These are phyloP conservation scores for Leucophora obtusa DNA, from an alignment of 2,888 invertebrate species.

Conservation along the genomic window DNA sequence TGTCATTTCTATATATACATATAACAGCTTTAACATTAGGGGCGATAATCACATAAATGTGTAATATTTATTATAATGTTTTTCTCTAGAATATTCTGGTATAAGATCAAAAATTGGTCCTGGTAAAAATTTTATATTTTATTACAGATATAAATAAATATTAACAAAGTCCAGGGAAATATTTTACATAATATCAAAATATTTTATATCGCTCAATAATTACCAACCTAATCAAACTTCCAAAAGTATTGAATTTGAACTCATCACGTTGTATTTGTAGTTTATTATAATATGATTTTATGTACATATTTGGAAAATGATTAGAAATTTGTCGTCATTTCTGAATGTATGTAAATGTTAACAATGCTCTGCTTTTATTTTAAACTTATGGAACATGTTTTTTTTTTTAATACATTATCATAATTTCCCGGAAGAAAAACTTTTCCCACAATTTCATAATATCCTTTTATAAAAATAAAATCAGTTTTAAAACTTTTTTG, in stretches of 20 bases:
- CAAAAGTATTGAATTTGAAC: not conserved
- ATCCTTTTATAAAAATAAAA: not conserved
- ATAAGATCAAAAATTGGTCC: too few species aligned
- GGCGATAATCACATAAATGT: not conserved
- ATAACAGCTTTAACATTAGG: not conserved
- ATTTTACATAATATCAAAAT: too few species aligned
- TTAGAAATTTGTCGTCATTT: not conserved
- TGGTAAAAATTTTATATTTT: too few species aligned
- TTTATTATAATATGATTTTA: constrained; percentile 2
- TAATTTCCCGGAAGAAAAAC: constrained; percentile 8
- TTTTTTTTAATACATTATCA: constrained; percentile 15
- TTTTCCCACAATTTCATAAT: constrained; percentile 25
- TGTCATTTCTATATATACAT: constrained; percentile 34
- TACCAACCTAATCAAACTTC: not conserved
- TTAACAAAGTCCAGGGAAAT: too few species aligned
- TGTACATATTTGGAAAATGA: too few species aligned
- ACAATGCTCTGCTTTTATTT: not conserved
- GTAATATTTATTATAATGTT: too few species aligned
- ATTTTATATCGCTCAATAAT: too few species aligned
- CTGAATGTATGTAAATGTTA: not conserved
- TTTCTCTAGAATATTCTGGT: too few species aligned
- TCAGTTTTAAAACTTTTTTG: constrained; percentile 3
- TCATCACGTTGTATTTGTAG: not conserved
- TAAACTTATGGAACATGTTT: not conserved
- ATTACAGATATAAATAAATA: too few species aligned